phyloP scores from a whole-genome alignment of 2,113 vertebrate genomes.

The Poecile atricapillus region DNA sequence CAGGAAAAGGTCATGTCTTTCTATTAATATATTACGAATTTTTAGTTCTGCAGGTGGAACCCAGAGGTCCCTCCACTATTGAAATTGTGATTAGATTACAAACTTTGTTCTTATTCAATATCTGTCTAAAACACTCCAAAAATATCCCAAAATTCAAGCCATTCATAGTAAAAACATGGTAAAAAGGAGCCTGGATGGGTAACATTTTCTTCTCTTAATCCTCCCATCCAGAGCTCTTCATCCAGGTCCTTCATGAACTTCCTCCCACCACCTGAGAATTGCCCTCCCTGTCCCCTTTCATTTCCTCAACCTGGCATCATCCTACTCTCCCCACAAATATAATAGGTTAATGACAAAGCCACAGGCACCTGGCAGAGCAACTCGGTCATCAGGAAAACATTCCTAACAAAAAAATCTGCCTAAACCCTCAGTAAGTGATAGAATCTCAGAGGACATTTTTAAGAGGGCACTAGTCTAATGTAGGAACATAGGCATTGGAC shows the following conservation, averaged over 20 bases:
- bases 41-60: not conserved
- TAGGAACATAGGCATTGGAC: accelerated
- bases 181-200: not conserved
- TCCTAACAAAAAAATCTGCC: not conserved
- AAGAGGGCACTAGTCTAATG: not conserved
- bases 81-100: not conserved
- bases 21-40: accelerated
- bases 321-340: not conserved
- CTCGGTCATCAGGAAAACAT: not conserved
- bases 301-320: not conserved
- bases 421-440: not conserved
- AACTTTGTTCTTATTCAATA: not conserved
- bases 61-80: not conserved
- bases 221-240: not conserved
- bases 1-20: not conserved
- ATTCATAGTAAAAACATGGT: not conserved
- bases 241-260: not conserved
- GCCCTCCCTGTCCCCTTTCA: not conserved
- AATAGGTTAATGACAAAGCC: not conserved
- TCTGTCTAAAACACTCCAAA: not conserved
- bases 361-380: not conserved
- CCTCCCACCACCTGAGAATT: not conserved
- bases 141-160: not conserved
- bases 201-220: not conserved
- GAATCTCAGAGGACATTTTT: not conserved